Conservation (phyloP, 2,113 vertebrate genomes). For the Triplophysa tibetana region DNA sequence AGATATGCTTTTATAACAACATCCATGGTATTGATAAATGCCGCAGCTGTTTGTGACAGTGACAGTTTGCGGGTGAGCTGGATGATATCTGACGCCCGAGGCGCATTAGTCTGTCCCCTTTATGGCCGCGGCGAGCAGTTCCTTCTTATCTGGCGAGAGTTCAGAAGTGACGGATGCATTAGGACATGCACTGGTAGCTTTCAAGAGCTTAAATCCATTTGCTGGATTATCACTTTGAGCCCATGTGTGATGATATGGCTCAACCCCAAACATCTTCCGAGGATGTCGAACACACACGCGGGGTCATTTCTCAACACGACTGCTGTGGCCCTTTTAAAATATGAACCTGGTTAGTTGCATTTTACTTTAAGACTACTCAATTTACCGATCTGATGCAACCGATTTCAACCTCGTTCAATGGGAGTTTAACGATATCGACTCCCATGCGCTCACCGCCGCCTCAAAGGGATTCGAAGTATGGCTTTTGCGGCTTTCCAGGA, state of each 20-base stretch:
- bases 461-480: not conserved
- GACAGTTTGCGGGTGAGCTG: constrained; percentile 24
- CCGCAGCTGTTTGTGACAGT: constrained; percentile 10
- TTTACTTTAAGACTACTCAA: not conserved
- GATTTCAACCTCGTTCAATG: not conserved
- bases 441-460: not conserved
- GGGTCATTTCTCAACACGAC: constrained; percentile 19
- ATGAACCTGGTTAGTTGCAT: not conserved
- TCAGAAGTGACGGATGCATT: constrained; percentile 47
- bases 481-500: constrained; percentile 14
- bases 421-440: not conserved
- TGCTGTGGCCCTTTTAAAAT: not conserved
- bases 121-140: constrained; percentile 13
- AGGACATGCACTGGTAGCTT: constrained; percentile 27
- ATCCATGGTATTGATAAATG: constrained; percentile 1
- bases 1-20: constrained; percentile 13
- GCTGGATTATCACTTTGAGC: constrained; percentile 39
- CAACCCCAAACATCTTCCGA: constrained; percentile 19
- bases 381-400: not conserved
- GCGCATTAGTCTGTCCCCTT: constrained; percentile 35
- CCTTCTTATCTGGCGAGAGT: constrained; percentile 21
- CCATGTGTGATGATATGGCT: constrained; percentile 36
- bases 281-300: not conserved
- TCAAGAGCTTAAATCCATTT: constrained; percentile 48
- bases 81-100: constrained; percentile 29